Base-by-base conservation (phyloP, 2,888 invertebrate genomes). In the Metellina segmentata region DNA sequence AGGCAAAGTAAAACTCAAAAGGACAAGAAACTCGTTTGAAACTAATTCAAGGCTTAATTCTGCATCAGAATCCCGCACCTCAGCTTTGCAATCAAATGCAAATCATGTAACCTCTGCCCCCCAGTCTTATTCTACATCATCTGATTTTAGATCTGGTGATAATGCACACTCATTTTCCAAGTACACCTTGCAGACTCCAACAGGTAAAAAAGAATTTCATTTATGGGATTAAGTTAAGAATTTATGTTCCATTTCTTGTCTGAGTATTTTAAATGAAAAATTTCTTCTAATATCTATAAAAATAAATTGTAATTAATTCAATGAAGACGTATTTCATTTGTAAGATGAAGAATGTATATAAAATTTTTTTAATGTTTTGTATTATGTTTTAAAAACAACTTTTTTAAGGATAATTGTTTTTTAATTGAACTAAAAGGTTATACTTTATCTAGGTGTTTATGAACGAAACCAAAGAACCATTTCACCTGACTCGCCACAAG, bases 1-100 rank as follows among this genome's bases (percentile, higher is more conserved):
- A 81, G 81, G 19, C 7, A 34, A 49, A 70, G 81, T 70, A 7
- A 81, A 49, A 70, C 9, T n/a, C 7, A 81, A 19, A 70, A 81
- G 81, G 48, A 81, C 34, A 70, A 81, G 49, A 81, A 11, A 69
- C n/a, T 82, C 82, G 49, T n/a, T n/a, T n/a, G 19, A 19, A 71
- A 19, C 51, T 9, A 13, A 20, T 20, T 20, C 52, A 0, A 70
- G 20, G 20, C 19, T 9, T 11, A 82, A 72, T 19, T 82, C 81
- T 19, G 19, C 71, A 11, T 49, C 49, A 52, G 79, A 61, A 61
- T 7, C 53, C 61, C 9, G 6, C 7, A 20, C 13, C n/a, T 71
- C 70, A 49, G 13, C 61, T 8, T 48, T 70, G 70, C 69, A 51
- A 49, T 70, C 70, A 81, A 7, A 70, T 69, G 49, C n/a, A 49